A percentile compares a stretch with the other conserved stretches of the same genome.
These are phyloP conservation scores for Esox niger DNA, from an alignment of 2,113 vertebrate genomes.

Conservation along the genomic window DNA sequence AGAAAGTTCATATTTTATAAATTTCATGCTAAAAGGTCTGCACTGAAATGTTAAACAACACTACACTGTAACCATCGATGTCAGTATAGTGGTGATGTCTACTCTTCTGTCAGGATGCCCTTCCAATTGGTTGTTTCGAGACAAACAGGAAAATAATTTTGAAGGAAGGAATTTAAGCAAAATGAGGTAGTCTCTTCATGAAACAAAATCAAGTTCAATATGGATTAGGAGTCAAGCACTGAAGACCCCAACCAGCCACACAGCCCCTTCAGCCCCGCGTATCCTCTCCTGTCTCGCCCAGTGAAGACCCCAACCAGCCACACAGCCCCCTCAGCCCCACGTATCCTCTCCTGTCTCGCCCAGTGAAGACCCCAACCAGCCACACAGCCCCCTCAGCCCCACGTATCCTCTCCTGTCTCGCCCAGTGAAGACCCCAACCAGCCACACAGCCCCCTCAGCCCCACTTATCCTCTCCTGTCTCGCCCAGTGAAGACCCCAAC, in stretches of 20 bases:
- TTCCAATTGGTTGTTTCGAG: neutral
- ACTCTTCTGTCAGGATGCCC: constrained; percentile 5
- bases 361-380: neutral
- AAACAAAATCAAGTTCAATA: neutral
- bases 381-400: neutral
- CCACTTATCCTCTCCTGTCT: neutral
- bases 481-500: too few species aligned
- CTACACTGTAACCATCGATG: constrained; percentile 10
- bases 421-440: constrained; percentile 9
- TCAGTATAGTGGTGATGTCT: constrained; percentile 19
- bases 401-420: neutral
- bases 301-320: neutral
- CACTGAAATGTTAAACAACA: neutral
- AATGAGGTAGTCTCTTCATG: fast-evolving
- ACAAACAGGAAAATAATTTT: too few species aligned
- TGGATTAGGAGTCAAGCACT: neutral
- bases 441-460: neutral
- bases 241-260: neutral
- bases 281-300: neutral
- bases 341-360: neutral
- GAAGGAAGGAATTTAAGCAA: too few species aligned
- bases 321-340: neutral
- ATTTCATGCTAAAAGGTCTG: constrained; percentile 10
- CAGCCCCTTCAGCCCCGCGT: too few species aligned
- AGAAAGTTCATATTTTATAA: constrained; percentile 7